Evolutionary conservation across 2,888 invertebrate species (phyloP), one percentile per base, ranked within the genome.

Genomic region (Himalopsyche kuldschensis): DNA sequence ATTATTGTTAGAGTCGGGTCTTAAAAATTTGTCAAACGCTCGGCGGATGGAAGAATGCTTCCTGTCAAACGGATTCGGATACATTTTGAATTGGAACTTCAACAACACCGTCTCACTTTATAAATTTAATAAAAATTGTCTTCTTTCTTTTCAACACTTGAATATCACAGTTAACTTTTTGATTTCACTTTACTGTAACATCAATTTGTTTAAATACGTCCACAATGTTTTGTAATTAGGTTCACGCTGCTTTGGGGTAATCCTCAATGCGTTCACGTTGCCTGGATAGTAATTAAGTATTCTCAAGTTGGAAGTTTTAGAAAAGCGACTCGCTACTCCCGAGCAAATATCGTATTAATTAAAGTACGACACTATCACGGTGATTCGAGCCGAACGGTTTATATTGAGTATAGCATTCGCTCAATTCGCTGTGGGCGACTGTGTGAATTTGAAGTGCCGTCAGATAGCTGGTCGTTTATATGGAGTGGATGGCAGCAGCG

Each of bases 31-130:
- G 88, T 94, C 94, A 87, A 94, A 90, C 87, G 93, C 92, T 88
- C 94, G 94, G 87, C 94, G 92, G 88, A 94, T 91, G 82, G 93
- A 93, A 20, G 94, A 94, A 88, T 94, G 94, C 87, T 94, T 94
- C 87, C 94, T 92, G 87, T 94, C 94, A 88, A 94, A 94, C 81
- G 94, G 94, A 89, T 94, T 94, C 84, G 94, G 94, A 88, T 93
- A 94, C 94, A 94, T 94, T 87, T 89, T 91, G 17, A 30, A 55
- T 5, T 55, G 55, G 11, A 69, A 69, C 30, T 69, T 30, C 20
- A 3, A 20, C 55, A 55, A 15, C 55, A 55, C n/a, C n/a, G 55
- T 24, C 5, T 20, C 8, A 20, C 41, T 41, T 41, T n/a, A n/a
- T 8, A 41, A 41, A 41, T 11, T 8, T 8, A 41, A 20, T 24